phyloP scores from a whole-genome alignment of 2,113 vertebrate species.

The Cepphus grylle region DNA sequence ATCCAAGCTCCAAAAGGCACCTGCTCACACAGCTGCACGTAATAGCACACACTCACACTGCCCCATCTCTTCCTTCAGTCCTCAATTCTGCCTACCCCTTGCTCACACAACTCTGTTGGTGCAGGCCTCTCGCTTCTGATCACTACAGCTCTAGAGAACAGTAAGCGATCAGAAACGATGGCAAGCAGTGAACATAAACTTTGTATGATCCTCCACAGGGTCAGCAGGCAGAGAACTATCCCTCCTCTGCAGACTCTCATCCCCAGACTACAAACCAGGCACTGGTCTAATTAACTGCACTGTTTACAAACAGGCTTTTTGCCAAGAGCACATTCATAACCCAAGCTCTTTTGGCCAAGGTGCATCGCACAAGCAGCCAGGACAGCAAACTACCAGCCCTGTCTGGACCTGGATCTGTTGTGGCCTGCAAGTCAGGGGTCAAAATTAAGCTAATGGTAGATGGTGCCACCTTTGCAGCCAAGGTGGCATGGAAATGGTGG shows the following conservation, averaged over 20 bases:
- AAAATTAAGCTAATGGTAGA: not conserved
- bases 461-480: not conserved
- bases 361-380: not conserved
- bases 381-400: not conserved
- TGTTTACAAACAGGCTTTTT: not conserved
- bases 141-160: not conserved
- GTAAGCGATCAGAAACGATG: accelerated
- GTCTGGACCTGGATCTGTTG: not conserved
- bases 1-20: not conserved
- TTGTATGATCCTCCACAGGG: not conserved
- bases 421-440: not conserved
- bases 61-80: not conserved
- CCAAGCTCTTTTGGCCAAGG: not conserved
- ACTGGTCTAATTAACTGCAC: not conserved
- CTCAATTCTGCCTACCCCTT: not conserved
- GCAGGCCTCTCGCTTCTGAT: not conserved
- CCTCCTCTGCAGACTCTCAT: not conserved
- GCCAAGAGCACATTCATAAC: not conserved
- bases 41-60: not conserved
- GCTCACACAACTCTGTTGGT: not conserved
- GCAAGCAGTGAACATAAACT: not conserved
- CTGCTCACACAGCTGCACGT: not conserved
- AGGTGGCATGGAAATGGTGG: not conserved
- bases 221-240: not conserved
- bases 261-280: not conserved